phyloP scores from a whole-genome alignment of 2,888 invertebrate species.

The Neoascia interrupta region DNA sequence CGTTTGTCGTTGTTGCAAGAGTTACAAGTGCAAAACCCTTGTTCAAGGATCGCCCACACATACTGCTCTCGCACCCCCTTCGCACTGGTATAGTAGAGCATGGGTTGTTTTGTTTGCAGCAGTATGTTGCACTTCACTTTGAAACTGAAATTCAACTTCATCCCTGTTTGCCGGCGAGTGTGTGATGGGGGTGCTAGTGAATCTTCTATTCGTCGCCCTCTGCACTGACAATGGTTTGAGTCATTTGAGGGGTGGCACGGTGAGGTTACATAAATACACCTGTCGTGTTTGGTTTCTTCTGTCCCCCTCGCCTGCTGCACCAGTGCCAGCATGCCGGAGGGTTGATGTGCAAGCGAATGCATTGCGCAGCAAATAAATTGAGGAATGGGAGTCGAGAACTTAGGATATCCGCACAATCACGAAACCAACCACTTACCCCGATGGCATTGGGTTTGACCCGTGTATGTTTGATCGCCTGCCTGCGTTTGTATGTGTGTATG shows the following conservation, averaged over 20 bases:
- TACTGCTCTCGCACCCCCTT: constrained; percentile 22
- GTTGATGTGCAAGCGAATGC: constrained; percentile 54
- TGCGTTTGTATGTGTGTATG: constrained; percentile 12
- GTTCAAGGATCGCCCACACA: constrained; percentile 65
- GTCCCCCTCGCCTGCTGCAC: constrained; percentile 37
- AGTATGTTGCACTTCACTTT: constrained; percentile 67
- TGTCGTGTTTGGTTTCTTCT: constrained; percentile 67
- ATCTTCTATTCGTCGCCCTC: background rate
- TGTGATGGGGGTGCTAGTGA: background rate
- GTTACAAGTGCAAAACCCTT: constrained; percentile 69
- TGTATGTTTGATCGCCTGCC: constrained; percentile 34
- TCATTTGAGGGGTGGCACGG: constrained; percentile 24
- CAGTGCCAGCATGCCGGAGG: background rate
- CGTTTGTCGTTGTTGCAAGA: constrained; percentile 56
- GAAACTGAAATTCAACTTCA: constrained; percentile 47
- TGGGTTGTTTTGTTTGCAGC: constrained; percentile 59
- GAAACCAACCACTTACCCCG: constrained; percentile 43
- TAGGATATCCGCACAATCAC: constrained; percentile 64
- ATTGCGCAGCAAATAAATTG: constrained; percentile 58
- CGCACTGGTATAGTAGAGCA: background rate
- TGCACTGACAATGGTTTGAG: constrained; percentile 17
- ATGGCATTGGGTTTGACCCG: constrained; percentile 40
- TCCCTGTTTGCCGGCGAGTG: background rate
- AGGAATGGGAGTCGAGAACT: constrained; percentile 54
- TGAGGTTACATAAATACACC: constrained; percentile 67